Evolutionary conservation across 2,113 vertebrate species (phyloP).

Genomic region (Xenopus borealis): DNA sequence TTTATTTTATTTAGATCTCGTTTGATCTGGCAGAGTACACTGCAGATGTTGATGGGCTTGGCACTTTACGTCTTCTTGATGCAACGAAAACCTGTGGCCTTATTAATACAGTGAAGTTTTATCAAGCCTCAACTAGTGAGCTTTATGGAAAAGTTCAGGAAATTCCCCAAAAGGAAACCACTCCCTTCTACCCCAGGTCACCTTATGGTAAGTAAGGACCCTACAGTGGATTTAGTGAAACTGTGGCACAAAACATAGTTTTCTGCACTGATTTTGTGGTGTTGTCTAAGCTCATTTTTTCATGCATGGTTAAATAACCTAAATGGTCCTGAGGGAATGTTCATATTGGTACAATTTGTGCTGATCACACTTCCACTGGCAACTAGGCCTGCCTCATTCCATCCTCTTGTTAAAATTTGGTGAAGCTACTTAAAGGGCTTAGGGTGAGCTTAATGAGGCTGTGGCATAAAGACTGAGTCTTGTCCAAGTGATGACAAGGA

Average conservation of each 20-base stretch:
- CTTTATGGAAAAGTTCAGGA: slow-evolving; percentile 97
- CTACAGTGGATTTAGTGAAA: background rate
- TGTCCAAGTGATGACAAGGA: no score
- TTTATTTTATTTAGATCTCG: slow-evolving; percentile 74
- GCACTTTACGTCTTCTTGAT: slow-evolving; percentile 89
- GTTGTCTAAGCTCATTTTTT: slow-evolving; percentile 19
- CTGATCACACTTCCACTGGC: no score
- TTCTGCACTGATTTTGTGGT: slow-evolving; percentile 35
- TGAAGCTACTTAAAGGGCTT: no score
- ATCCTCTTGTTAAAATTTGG: no score
- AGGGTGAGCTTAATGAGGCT: no score
- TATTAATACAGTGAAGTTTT: slow-evolving; percentile 86
- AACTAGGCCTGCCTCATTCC: no score
- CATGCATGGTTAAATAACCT: background rate
- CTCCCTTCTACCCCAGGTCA: slow-evolving; percentile 96
- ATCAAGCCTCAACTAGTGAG: slow-evolving; percentile 98
- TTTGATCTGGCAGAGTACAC: slow-evolving; percentile 97
- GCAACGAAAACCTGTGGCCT: slow-evolving; percentile 94
- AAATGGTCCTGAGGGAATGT: no score
- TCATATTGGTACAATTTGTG: no score
- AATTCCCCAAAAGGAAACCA: slow-evolving; percentile 95
- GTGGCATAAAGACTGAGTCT: no score
- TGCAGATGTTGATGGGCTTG: slow-evolving; percentile 92
- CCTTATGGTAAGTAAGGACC: slow-evolving; percentile 79
- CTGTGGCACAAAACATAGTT: slow-evolving; percentile 14